Conservation (phyloP, 2,888 invertebrate genomes). For the Cartodere bifasciata region DNA sequence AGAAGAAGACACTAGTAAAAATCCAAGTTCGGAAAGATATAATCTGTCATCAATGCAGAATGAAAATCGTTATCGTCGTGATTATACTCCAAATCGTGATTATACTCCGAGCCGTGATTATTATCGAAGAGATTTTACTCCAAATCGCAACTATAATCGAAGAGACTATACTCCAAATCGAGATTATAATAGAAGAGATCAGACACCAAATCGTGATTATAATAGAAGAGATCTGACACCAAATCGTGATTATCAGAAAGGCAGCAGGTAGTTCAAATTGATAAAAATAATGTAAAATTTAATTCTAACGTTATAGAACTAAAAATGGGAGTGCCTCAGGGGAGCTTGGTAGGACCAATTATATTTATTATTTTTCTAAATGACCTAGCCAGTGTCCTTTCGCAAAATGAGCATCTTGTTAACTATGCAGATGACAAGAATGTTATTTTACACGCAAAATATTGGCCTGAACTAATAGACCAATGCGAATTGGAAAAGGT, state of each 20-base stretch:
- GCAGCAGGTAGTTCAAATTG: constrained; percentile 5
- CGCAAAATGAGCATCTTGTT: background rate
- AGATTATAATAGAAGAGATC: too few species aligned
- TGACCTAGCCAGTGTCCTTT: constrained; percentile 3
- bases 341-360: constrained; percentile 5
- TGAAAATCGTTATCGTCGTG: too few species aligned
- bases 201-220: too few species aligned
- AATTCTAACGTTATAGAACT: constrained; percentile 5
- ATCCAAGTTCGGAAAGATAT: too few species aligned
- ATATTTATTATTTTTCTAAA: constrained; percentile 8
- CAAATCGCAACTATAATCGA: too few species aligned
- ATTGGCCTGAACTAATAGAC: background rate
- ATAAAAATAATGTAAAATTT: constrained; percentile 3
- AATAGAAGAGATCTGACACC: too few species aligned
- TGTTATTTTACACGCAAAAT: background rate
- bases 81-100: too few species aligned
- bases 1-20: too few species aligned
- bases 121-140: too few species aligned
- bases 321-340: constrained; percentile 4
- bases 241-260: constrained; percentile 2
- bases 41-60: too few species aligned
- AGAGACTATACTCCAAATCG: too few species aligned
- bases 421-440: constrained; percentile 8
- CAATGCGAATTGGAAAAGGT: constrained; percentile 1
- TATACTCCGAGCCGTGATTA: too few species aligned